Percentiles rank a stretch among this genome's conserved stretches.
Evolutionary conservation across 2,113 vertebrate genomes (phyloP).

Genomic region (Daphoenositta chrysoptera): DNA sequence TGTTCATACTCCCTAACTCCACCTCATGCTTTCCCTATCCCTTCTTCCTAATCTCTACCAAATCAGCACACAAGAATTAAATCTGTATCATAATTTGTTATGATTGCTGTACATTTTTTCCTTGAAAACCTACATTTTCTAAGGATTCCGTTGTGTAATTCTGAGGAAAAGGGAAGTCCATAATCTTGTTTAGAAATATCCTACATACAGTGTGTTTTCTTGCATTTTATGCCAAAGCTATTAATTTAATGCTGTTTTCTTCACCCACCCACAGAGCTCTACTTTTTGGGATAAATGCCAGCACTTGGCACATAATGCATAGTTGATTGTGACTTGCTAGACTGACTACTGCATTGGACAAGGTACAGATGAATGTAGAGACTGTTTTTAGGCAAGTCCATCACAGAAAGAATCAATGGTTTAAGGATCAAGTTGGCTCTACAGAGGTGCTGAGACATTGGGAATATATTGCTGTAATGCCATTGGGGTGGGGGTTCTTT

Average conservation of each 20-base stretch:
- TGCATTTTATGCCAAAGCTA: not conserved
- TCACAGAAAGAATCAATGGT: not conserved
- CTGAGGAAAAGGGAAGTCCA: not conserved
- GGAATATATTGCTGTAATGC: not conserved
- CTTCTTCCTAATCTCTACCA: not conserved
- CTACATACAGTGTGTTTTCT: not conserved
- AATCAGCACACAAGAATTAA: not conserved
- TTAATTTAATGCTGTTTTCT: not conserved
- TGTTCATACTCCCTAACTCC: not conserved
- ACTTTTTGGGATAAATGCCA: not conserved
- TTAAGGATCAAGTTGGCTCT: not conserved
- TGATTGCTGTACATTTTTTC: fast-evolving
- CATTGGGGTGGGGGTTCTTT: not conserved
- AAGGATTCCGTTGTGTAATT: not conserved
- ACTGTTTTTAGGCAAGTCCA: not conserved
- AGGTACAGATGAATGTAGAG: not conserved
- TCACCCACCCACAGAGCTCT: not conserved
- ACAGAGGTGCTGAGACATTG: not conserved
- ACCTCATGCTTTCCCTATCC: not conserved
- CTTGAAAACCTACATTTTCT: not conserved
- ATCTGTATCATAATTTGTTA: not conserved
- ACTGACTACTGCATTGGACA: not conserved
- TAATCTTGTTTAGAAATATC: not conserved
- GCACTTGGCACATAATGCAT: not conserved
- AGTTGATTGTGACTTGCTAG: not conserved